phyloP scores from a whole-genome alignment of 1,140 invertebrate genomes.

The Trachelipus rathkii region DNA sequence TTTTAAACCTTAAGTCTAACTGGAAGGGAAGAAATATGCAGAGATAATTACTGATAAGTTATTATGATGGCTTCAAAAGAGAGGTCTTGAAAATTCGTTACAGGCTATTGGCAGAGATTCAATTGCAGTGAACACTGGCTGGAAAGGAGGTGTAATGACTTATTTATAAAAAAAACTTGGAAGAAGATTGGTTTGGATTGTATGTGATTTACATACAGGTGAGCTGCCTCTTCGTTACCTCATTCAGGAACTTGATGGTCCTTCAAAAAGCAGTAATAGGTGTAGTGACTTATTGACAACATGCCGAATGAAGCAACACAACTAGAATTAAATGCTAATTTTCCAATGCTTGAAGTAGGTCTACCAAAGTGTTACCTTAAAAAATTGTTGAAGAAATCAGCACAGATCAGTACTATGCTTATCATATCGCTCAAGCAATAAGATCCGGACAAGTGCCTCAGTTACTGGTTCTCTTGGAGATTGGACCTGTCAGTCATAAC shows the following conservation, averaged over 20 bases:
- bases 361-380: constrained; percentile 22
- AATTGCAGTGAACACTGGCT: too few species aligned
- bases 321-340: neutral
- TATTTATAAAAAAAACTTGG: too few species aligned
- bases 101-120: too few species aligned
- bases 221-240: too few species aligned
- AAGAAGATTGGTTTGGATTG: too few species aligned
- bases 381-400: constrained; percentile 25
- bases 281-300: constrained; percentile 24
- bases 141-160: too few species aligned
- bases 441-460: constrained; percentile 21
- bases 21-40: too few species aligned
- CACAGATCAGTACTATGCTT: constrained; percentile 24
- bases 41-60: constrained; percentile 10
- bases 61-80: constrained; percentile 9
- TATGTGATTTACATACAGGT: too few species aligned
- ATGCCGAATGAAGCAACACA: constrained; percentile 17
- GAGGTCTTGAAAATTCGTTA: too few species aligned
- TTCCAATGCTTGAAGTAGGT: constrained; percentile 24
- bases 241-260: too few species aligned
- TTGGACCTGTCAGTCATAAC: constrained; percentile 23
- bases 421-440: neutral
- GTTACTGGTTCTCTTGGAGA: constrained; percentile 22
- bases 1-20: too few species aligned
- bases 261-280: constrained; percentile 17